Base-by-base conservation (phyloP, 2,888 invertebrate genomes). In the Tetragonula carbonaria region DNA sequence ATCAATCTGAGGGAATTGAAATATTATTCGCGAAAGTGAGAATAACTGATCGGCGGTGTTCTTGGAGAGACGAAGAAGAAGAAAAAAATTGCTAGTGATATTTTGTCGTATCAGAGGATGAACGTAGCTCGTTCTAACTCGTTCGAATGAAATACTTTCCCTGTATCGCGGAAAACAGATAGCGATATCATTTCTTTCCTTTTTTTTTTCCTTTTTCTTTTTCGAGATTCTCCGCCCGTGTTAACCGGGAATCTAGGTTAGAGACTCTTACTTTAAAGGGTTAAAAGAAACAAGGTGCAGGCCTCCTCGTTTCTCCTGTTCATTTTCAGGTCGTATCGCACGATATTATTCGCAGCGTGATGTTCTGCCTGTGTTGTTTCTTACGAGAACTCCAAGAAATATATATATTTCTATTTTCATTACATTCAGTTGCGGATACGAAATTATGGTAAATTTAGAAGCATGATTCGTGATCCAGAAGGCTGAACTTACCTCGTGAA, bases 231-330 rank as follows among this genome's bases (percentile, higher is more conserved):
- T 51, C 14, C 33, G 11, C 21, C 28, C 53, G 38, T 38, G 8
- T 38, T 6, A 72, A 66, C 28, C 55, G 11, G 28, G 57, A 73
- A 66, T 78, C 45, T 78, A 73, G 78, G 78, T 78, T 66, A 73
- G 65, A 57, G 73, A 57, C 66, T 73, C 73, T 68, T 68, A 59
- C 50, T 59, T 50, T 68, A 76, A 76, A 59, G 13, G 68, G 59
- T 76, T 76, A 68, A 68, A 59, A 59, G 50, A 59, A 45, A 45
- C 45, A 45, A 8, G 45, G 45, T 8, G 1, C 45, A 45, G 8
- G 8, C 1, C 8, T 45, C 8, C 45, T 45, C 8, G 33, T 33
- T 33, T 0, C 8, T 45, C 8, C 45, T 45, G 1, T 1, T 45
- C 8, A 8, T 45, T 45, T 38, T 8, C 38, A 8, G 38, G 38